These are phyloP conservation scores for Cavia aperea DNA, from an alignment of 2,113 vertebrate species.

Conservation along the genomic window DNA sequence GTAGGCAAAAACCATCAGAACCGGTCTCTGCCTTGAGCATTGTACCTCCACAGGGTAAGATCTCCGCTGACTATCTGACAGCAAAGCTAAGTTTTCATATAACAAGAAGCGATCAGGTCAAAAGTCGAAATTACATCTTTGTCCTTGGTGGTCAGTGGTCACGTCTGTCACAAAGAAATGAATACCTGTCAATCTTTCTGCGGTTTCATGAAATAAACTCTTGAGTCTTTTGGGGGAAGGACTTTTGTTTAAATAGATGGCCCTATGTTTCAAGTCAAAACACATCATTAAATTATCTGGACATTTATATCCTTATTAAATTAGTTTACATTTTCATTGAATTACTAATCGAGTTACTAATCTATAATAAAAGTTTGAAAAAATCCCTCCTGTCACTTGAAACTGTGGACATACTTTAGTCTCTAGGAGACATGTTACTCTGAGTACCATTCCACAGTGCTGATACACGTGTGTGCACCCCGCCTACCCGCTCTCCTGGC, in stretches of 20 bases:
- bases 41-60: not conserved
- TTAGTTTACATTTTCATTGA: not conserved
- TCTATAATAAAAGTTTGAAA: not conserved
- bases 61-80: not conserved
- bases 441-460: not conserved
- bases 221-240: slow-evolving; percentile 51
- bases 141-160: slow-evolving; percentile 51
- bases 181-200: slow-evolving; percentile 49
- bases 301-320: not conserved
- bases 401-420: not conserved
- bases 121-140: slow-evolving; percentile 51
- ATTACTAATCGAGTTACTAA: not conserved
- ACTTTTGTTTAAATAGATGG: not conserved
- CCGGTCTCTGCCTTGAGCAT: not conserved
- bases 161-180: slow-evolving; percentile 45
- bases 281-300: not conserved
- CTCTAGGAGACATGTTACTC: not conserved
- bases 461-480: fast-evolving
- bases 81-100: slow-evolving; percentile 63
- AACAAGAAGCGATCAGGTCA: slow-evolving; percentile 43
- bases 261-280: not conserved
- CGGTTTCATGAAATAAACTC: slow-evolving; percentile 53
- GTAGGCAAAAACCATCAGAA: not conserved
- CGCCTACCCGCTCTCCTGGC: fast-evolving
- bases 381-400: not conserved